A percentile compares a stretch with the other conserved stretches of the same genome.
phyloP scores from a whole-genome alignment of 2,797 vertebrate genomes.

The Cercopithecus mitis region DNA sequence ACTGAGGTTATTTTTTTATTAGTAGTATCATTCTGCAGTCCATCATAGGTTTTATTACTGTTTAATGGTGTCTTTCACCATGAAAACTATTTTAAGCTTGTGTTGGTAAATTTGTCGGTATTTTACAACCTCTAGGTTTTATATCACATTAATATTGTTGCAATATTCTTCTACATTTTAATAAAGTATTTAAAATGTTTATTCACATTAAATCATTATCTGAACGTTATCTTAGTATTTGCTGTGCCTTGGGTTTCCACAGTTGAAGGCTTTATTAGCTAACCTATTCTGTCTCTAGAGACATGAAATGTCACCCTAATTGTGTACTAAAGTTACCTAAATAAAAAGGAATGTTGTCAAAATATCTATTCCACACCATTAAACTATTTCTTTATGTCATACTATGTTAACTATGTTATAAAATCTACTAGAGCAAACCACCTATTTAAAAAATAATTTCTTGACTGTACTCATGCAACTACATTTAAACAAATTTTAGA shows the following conservation, averaged over 20 bases:
- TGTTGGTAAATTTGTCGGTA: neutral
- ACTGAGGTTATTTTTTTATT: neutral
- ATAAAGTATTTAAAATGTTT: neutral
- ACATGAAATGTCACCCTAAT: neutral
- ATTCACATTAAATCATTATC: neutral
- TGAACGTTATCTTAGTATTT: slow-evolving; percentile 16
- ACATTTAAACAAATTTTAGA: neutral
- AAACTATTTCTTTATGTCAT: neutral
- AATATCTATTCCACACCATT: neutral
- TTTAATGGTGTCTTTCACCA: neutral
- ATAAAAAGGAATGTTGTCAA: neutral
- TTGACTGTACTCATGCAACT: neutral
- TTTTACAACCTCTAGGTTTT: neutral
- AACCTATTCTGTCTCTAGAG: neutral
- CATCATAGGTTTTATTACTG: neutral
- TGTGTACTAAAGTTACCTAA: neutral
- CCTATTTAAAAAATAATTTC: slow-evolving; percentile 11
- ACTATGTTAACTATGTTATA: neutral
- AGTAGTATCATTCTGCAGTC: neutral
- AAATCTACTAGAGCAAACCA: neutral
- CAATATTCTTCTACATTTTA: neutral
- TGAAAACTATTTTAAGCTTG: neutral
- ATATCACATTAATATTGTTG: neutral
- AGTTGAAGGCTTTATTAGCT: neutral
- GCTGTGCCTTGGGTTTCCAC: neutral